Evolutionary conservation across 2,888 invertebrate genomes (phyloP).

Genomic region (Ctenicera cuprea): DNA sequence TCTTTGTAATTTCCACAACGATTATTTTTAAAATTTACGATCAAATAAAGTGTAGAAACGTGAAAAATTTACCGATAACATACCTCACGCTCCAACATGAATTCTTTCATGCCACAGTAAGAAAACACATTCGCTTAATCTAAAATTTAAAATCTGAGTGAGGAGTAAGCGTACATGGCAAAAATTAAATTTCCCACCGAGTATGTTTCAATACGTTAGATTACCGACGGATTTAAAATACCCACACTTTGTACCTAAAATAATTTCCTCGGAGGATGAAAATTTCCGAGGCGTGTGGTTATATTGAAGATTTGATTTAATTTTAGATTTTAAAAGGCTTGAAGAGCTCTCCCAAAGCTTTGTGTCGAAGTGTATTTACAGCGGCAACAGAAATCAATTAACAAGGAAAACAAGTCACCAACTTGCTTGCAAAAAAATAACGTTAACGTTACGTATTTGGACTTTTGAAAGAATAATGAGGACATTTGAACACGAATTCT

Average conservation of each 20-base stretch:
- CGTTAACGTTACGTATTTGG: neutral
- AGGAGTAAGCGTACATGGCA: slow-evolving; percentile 1
- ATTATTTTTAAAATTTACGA: slow-evolving; percentile 13
- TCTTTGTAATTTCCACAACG: neutral
- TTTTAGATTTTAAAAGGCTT: slow-evolving; percentile 40
- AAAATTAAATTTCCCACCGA: slow-evolving; percentile 18
- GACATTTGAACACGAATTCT: slow-evolving; percentile 1
- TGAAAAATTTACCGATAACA: slow-evolving; percentile 8
- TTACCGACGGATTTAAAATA: slow-evolving; percentile 11
- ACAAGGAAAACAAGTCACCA: slow-evolving; percentile 29
- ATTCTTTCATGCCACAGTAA: neutral
- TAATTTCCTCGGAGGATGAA: slow-evolving; percentile 41
- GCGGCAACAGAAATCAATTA: slow-evolving; percentile 47
- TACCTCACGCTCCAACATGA: slow-evolving; percentile 6
- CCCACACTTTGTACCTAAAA: slow-evolving; percentile 10
- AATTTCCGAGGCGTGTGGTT: slow-evolving; percentile 29
- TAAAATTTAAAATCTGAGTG: slow-evolving; percentile 19
- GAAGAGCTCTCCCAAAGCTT: slow-evolving; percentile 31
- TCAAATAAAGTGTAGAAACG: slow-evolving; percentile 5
- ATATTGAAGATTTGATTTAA: slow-evolving; percentile 37
- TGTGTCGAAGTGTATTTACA: slow-evolving; percentile 39
- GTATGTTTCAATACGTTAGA: slow-evolving; percentile 9
- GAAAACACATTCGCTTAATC: slow-evolving; percentile 16
- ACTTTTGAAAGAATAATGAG: slow-evolving; percentile 41
- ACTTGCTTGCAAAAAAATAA: slow-evolving; percentile 25